Base-by-base conservation (phyloP, 2,797 vertebrate species). In the Gymnodraco acuticeps region DNA sequence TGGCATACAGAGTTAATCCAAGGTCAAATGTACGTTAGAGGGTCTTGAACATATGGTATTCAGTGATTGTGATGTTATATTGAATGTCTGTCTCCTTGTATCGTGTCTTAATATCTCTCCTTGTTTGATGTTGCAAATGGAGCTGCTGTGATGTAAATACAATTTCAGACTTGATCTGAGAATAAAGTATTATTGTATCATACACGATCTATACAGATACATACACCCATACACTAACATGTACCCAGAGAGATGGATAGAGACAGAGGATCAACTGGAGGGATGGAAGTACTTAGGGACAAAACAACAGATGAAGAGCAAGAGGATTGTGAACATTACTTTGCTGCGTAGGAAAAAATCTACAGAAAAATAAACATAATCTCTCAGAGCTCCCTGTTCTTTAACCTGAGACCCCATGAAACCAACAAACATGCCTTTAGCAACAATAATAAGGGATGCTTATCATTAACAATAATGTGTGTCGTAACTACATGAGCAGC, bases 281-380 rank as follows among this genome's bases (percentile, higher is more conserved):
- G 56, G 33, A 54, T 16, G 50, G 16, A 33, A 63, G 27, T 56
- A 68, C 17, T 13, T 8, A 5, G 9, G 7, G 27, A 50, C 16
- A 50, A 13, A 47, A 45, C 16, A 31, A 23, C 6, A 51, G 38
- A 73, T 45, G 48, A 67, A 45, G 12, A 38, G 33, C 31, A 13
- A 17, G 53, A 64, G 48, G 78, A 72, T 33, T 75, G 55, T 38
- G 58, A 64, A 12, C 7, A 13, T 66, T 16, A 46, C 31, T 73
- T 73, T 73, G 41, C 17, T 5, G 13, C 13, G 3, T 13, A 51
- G n/a, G 20, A 5, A 46, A 6, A 38, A 17, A n/a, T 12, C 33
- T n/a, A 8, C 12, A 46, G 20, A 69, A 8, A 38, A 8, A 38
- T 38, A 51, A 3, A 38, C 10, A n/a, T 10, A 33, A 65, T 70